Conservation (phyloP, 2,888 invertebrate genomes). For the Drosophila pseudotakahashii region DNA sequence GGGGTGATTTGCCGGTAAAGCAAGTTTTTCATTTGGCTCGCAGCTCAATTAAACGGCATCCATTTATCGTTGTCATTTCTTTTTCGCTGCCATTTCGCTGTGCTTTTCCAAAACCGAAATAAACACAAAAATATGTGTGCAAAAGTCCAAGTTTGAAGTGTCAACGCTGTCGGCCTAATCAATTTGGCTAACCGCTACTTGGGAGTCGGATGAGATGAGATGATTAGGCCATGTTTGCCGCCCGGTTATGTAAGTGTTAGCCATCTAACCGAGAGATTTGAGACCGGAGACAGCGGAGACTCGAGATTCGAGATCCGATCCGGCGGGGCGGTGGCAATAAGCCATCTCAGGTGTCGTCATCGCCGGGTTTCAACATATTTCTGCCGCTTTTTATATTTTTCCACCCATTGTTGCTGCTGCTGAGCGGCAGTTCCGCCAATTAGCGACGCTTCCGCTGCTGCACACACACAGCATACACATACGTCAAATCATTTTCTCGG, state of each 20-base stretch:
- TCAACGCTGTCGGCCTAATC: conserved; percentile 69
- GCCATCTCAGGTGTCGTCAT: conserved; percentile 72
- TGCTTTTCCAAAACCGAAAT: conserved; percentile 36
- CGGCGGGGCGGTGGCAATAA: conserved; percentile 66
- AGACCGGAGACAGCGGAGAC: neutral
- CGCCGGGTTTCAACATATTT: conserved; percentile 69
- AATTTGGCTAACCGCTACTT: conserved; percentile 56
- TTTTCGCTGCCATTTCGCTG: conserved; percentile 31
- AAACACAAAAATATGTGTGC: conserved; percentile 59
- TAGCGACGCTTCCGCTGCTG: conserved; percentile 75
- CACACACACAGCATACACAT: conserved; percentile 15
- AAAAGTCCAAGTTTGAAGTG: conserved; percentile 54
- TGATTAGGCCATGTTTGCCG: conserved; percentile 78
- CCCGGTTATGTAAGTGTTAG: conserved; percentile 70
- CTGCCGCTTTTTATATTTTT: conserved; percentile 28
- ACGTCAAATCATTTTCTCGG: conserved; percentile 58
- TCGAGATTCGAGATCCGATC: conserved; percentile 31
- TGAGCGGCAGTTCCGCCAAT: conserved; percentile 74
- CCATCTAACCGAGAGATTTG: conserved; percentile 19
- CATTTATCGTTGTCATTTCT: conserved; percentile 21
- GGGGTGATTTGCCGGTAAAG: conserved; percentile 44
- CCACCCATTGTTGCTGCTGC: conserved; percentile 50
- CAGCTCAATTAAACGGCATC: conserved; percentile 67
- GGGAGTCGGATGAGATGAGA: conserved; percentile 59
- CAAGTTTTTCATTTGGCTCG: conserved; percentile 59